A percentile compares a stretch with the other conserved stretches of the same genome.
phyloP scores from a whole-genome alignment of 2,113 vertebrate genomes.

The Limnothrissa miodon region DNA sequence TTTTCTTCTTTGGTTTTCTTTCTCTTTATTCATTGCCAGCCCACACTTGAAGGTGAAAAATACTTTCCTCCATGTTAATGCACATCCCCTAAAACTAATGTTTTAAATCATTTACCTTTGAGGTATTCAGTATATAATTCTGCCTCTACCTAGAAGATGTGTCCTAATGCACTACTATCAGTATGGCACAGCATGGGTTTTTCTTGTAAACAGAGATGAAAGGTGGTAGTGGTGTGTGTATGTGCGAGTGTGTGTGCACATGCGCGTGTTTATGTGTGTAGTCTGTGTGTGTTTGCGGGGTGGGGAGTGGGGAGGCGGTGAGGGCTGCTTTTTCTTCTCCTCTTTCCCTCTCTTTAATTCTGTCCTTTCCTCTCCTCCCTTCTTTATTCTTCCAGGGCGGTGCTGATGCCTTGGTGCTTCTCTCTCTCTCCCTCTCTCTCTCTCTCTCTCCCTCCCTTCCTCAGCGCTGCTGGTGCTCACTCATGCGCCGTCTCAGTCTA shows the following conservation, averaged over 20 bases:
- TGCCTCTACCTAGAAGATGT: background rate
- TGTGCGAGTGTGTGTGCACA: background rate
- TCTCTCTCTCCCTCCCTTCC: too few relatives aligned
- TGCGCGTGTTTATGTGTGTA: background rate
- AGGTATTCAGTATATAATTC: background rate
- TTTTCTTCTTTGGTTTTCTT: constrained; percentile 26
- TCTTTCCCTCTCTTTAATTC: background rate
- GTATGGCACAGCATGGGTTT: background rate
- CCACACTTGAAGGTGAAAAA: background rate
- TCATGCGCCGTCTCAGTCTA: background rate
- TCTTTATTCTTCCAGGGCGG: background rate
- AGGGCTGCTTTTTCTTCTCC: background rate
- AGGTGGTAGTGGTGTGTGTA: background rate
- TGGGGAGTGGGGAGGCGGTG: background rate
- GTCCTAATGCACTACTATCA: background rate
- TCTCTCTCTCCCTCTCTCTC: constrained; percentile 5
- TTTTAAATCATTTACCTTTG: background rate
- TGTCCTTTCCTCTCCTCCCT: background rate
- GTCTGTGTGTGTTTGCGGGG: background rate
- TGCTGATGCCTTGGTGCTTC: background rate
- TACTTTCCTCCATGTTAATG: background rate
- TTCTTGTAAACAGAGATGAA: background rate
- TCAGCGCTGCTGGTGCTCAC: constrained; percentile 20
- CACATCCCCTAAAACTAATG: constrained; percentile 3
- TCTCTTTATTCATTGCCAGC: background rate